phyloP scores from a whole-genome alignment of 2,113 vertebrate genomes.

The Panthera leo region DNA sequence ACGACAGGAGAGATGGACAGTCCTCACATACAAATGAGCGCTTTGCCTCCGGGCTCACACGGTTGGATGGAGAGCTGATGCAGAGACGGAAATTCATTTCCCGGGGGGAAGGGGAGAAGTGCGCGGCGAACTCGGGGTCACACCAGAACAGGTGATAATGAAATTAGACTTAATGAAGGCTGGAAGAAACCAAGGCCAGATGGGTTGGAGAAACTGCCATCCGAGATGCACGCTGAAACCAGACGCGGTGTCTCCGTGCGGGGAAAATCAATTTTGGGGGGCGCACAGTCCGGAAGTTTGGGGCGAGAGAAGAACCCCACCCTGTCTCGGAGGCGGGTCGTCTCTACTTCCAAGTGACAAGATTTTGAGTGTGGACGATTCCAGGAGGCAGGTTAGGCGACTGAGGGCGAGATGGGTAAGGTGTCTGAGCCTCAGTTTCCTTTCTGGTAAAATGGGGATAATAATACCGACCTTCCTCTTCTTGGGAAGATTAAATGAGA shows the following conservation, averaged over 20 bases:
- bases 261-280: neutral
- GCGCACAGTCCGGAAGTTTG: neutral
- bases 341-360: neutral
- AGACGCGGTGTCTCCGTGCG: neutral
- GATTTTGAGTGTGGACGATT: neutral
- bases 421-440: neutral
- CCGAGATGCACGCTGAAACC: conserved; percentile 33
- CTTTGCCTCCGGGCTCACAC: conserved; percentile 74
- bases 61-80: conserved; percentile 70
- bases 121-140: conserved; percentile 80
- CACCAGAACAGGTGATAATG: conserved; percentile 87
- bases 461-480: neutral
- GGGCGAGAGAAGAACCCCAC: neutral
- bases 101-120: conserved; percentile 80
- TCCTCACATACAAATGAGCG: conserved; percentile 75
- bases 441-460: neutral
- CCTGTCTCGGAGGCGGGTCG: neutral
- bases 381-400: neutral
- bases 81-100: conserved; percentile 83
- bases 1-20: conserved; percentile 61
- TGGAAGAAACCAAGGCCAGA: conserved; percentile 80
- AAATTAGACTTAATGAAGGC: conserved; percentile 87
- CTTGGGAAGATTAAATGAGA: neutral
- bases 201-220: conserved; percentile 68
- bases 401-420: neutral